A percentile compares a stretch with the other conserved stretches of the same genome.
Evolutionary conservation across 2,888 invertebrate species (phyloP).

Genomic region (Sisyra terminalis): DNA sequence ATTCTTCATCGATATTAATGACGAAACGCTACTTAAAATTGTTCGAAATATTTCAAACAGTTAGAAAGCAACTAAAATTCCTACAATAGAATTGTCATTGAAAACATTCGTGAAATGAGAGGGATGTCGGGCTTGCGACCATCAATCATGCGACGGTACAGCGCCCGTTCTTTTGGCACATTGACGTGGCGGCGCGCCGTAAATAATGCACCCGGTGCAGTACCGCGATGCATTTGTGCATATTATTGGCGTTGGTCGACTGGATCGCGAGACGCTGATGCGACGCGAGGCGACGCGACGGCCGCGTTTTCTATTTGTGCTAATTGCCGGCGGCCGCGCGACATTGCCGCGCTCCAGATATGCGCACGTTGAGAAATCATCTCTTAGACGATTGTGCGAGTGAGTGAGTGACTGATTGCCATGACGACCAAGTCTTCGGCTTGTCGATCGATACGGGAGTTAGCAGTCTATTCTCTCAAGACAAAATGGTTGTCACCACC

Average conservation of each 20-base stretch:
- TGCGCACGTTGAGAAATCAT: slow-evolving; percentile 26
- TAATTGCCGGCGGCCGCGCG: slow-evolving; percentile 28
- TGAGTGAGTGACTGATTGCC: slow-evolving; percentile 22
- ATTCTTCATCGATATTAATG: too few relatives aligned
- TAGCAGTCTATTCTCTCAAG: not conserved
- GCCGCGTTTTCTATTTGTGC: slow-evolving; percentile 23
- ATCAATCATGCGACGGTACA: too few relatives aligned
- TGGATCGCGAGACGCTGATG: not conserved
- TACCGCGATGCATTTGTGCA: not conserved
- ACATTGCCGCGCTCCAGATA: slow-evolving; percentile 13
- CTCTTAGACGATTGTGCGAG: slow-evolving; percentile 7
- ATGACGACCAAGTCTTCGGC: slow-evolving; percentile 21
- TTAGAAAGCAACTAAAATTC: too few relatives aligned
- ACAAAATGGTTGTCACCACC: not conserved
- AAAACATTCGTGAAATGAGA: too few relatives aligned
- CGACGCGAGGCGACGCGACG: not conserved
- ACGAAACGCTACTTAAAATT: too few relatives aligned
- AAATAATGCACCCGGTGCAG: not conserved
- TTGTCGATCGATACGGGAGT: slow-evolving; percentile 4
- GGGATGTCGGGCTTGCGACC: too few relatives aligned
- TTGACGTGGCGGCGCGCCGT: too few relatives aligned
- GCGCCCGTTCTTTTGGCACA: too few relatives aligned
- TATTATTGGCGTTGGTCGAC: not conserved
- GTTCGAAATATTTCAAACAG: too few relatives aligned
- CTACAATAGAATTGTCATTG: too few relatives aligned